These are phyloP conservation scores for Corythornis vintsioides DNA, from an alignment of 2,113 vertebrate species.

Conservation along the genomic window DNA sequence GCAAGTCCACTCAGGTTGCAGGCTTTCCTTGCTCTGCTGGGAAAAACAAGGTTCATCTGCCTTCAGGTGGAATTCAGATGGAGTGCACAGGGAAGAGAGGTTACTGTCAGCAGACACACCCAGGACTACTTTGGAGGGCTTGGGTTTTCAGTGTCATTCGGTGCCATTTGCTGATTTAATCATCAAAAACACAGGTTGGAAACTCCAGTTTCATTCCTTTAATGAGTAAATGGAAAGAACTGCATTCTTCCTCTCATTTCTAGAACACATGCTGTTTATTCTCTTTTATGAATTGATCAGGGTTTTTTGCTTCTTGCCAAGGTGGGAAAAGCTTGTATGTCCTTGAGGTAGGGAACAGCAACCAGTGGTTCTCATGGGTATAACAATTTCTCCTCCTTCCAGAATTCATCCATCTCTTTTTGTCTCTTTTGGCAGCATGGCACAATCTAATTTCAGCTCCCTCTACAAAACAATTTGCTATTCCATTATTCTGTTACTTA, in stretches of 20 bases:
- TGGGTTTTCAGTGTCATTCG: neutral
- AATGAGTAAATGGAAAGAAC: neutral
- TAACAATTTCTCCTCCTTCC: conserved; percentile 3
- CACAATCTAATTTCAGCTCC: conserved; percentile 39
- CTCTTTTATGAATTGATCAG: neutral
- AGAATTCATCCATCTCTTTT: conserved; percentile 26
- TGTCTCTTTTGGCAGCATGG: conserved; percentile 14
- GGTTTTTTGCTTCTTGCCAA: neutral
- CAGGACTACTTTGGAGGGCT: neutral
- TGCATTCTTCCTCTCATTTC: neutral
- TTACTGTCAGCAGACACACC: neutral
- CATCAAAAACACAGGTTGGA: neutral
- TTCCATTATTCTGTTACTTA: conserved; percentile 62
- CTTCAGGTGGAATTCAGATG: neutral
- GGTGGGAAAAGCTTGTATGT: neutral
- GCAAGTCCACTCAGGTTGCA: neutral
- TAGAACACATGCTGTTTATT: neutral
- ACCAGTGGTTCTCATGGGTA: neutral
- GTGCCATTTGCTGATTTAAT: neutral
- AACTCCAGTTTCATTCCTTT: neutral
- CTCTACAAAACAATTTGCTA: conserved; percentile 40
- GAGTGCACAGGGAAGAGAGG: neutral
- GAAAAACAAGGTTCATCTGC: neutral
- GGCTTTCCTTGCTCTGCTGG: neutral
- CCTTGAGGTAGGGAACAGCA: neutral